Evolutionary conservation across 35 echinoderm and acorn worm species (phyloP).

Genomic region (Lytechinus pictus): DNA sequence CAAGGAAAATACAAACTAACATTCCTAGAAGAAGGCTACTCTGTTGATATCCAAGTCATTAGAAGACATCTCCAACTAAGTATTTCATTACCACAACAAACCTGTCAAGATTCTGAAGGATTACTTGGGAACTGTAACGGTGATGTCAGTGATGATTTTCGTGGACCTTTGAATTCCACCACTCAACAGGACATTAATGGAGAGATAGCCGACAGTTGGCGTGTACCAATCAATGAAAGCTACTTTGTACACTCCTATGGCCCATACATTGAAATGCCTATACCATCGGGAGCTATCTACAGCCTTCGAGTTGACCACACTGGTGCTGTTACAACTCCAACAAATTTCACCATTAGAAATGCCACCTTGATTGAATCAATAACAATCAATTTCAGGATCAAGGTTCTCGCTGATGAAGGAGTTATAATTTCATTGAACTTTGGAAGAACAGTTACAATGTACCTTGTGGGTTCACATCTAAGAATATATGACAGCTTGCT

Average conservation of each 20-base stretch:
- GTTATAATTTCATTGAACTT: conserved; percentile 74
- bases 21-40: background rate
- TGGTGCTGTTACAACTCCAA: conserved; percentile 58
- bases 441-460: conserved; percentile 68
- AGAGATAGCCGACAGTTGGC: conserved; percentile 62
- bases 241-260: conserved; percentile 69
- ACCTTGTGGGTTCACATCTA: conserved; percentile 56
- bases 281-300: conserved; percentile 72
- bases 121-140: conserved; percentile 86
- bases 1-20: conserved; percentile 37
- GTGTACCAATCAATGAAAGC: conserved; percentile 63
- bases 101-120: conserved; percentile 57
- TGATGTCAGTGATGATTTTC: conserved; percentile 58
- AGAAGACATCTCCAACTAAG: conserved; percentile 58
- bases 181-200: conserved; percentile 66
- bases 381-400: conserved; percentile 75
- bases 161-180: conserved; percentile 26
- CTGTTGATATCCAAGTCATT: conserved; percentile 62
- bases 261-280: conserved; percentile 27
- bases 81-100: conserved; percentile 42
- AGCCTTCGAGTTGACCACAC: conserved; percentile 64
- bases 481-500: conserved; percentile 42
- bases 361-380: conserved; percentile 14
- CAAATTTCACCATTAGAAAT: conserved; percentile 33
- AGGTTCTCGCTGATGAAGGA: conserved; percentile 51